These are phyloP conservation scores for Vombatus ursinus DNA, from an alignment of 2,113 vertebrate species.

Conservation along the genomic window DNA sequence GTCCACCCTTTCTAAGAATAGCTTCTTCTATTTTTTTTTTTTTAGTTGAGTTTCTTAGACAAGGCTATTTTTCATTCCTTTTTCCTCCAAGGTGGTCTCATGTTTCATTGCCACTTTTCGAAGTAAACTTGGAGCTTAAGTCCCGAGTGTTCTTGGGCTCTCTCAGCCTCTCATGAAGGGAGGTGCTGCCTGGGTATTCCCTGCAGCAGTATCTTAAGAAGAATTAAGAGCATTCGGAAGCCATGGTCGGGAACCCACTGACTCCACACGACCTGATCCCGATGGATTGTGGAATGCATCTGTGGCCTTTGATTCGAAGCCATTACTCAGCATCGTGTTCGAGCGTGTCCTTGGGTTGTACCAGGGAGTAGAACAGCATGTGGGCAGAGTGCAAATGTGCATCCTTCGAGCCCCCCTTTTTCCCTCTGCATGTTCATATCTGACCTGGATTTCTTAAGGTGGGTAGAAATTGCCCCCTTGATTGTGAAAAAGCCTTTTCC, in stretches of 20 bases:
- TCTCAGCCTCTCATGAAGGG: constrained; percentile 20
- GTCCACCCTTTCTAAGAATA: constrained; percentile 54
- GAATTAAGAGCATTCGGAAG: constrained; percentile 73
- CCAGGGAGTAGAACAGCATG: constrained; percentile 12
- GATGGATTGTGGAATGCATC: constrained; percentile 48
- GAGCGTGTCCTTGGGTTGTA: constrained; percentile 16
- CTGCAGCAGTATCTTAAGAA: constrained; percentile 65
- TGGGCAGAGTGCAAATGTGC: neutral
- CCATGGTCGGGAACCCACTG: constrained; percentile 47
- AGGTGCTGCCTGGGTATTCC: constrained; percentile 55
- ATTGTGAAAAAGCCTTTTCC: neutral
- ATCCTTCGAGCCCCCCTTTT: neutral
- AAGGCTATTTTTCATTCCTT: constrained; percentile 43
- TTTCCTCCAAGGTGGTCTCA: constrained; percentile 61
- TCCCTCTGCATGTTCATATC: neutral
- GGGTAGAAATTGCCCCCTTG: neutral
- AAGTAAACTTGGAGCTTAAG: constrained; percentile 57
- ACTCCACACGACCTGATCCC: constrained; percentile 45
- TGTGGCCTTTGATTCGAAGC: constrained; percentile 60
- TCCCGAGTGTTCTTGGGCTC: constrained; percentile 40
- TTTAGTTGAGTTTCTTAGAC: constrained; percentile 46
- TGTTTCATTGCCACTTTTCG: constrained; percentile 62
- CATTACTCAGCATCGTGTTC: constrained; percentile 38
- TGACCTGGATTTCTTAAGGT: constrained; percentile 5
- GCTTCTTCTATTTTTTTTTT: neutral